phyloP scores from a whole-genome alignment of 2,113 vertebrate species.

The Strigops habroptila region DNA sequence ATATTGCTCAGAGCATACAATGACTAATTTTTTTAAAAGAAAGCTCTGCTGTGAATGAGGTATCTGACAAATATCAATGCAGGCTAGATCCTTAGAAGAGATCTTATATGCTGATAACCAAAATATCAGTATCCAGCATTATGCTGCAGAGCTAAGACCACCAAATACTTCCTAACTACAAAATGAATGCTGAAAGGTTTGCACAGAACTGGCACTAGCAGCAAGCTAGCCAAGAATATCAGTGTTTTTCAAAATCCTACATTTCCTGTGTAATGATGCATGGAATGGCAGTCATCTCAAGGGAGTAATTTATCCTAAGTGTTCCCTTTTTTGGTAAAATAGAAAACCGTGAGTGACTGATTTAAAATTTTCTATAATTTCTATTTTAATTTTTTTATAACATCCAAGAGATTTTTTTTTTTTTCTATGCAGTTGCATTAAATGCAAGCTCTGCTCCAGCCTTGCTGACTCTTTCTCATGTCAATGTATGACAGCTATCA shows the following conservation, averaged over 20 bases:
- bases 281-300: neutral
- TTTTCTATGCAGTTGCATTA: neutral
- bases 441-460: neutral
- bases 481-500: neutral
- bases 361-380: neutral
- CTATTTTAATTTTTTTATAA: neutral
- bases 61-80: neutral
- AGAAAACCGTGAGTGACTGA: neutral
- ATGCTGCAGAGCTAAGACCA: neutral
- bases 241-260: neutral
- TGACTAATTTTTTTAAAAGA: neutral
- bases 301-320: neutral
- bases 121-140: neutral
- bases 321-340: neutral
- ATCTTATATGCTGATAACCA: neutral
- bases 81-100: neutral
- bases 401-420: neutral
- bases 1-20: neutral
- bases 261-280: neutral
- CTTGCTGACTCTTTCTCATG: neutral
- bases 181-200: neutral
- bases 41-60: neutral
- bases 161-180: neutral
- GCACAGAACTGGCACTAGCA: neutral
- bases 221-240: neutral